Percentiles rank a stretch among this genome's conserved stretches.
Evolutionary conservation across 1,140 invertebrate species (phyloP).

Genomic region (Ridgeia piscesae): DNA sequence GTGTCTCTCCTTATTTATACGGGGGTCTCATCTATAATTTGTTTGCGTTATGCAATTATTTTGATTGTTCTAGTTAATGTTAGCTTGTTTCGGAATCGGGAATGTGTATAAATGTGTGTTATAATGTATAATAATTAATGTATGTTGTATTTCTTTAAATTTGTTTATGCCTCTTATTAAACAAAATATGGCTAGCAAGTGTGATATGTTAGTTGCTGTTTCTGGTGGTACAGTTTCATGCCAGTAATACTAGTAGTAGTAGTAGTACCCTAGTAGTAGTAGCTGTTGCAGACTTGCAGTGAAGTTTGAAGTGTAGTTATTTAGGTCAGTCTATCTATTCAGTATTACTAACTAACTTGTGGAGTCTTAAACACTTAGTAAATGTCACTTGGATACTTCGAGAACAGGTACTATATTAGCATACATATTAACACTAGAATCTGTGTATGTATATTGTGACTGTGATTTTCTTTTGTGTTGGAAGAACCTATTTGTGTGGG

Average conservation of each 20-base stretch:
- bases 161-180: not conserved
- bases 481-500: not conserved
- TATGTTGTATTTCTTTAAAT: not conserved
- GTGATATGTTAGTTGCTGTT: not conserved
- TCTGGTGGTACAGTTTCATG: not conserved
- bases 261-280: too few relatives aligned
- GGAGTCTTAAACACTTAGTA: too few relatives aligned
- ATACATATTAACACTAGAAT: not conserved
- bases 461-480: not conserved
- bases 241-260: not conserved
- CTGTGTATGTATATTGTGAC: not conserved
- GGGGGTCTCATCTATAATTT: not conserved
- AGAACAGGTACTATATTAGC: not conserved
- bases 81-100: not conserved
- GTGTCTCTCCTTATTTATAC: conserved; percentile 2
- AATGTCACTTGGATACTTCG: not conserved
- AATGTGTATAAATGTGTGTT: not conserved
- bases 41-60: not conserved
- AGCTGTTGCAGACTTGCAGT: not conserved
- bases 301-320: conserved; percentile 3
- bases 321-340: not conserved
- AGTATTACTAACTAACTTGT: not conserved
- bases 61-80: not conserved
- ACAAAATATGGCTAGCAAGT: not conserved
- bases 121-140: not conserved